Conservation (phyloP, 2,888 invertebrate genomes). For the Strigamia crassipes region DNA sequence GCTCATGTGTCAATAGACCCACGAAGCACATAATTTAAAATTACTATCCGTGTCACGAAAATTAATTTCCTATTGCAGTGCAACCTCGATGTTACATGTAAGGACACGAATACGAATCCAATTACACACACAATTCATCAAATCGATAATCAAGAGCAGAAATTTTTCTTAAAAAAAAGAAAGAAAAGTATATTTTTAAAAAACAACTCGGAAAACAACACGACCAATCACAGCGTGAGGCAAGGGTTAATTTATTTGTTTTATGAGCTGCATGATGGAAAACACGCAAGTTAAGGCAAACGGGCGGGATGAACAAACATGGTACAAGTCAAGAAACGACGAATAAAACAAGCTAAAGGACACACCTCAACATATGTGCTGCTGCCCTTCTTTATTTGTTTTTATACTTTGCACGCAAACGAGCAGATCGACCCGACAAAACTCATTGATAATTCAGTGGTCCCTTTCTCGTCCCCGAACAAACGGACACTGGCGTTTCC, state of each 20-base stretch:
- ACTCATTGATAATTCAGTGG: slow-evolving; percentile 35
- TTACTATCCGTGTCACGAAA: neutral
- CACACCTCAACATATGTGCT: slow-evolving; percentile 38
- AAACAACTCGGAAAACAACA: neutral
- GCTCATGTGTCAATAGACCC: neutral
- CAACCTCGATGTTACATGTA: neutral
- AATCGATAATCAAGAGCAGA: neutral
- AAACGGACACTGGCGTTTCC: neutral
- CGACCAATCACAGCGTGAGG: slow-evolving; percentile 34
- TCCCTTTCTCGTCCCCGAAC: slow-evolving; percentile 26
- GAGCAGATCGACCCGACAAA: slow-evolving; percentile 25
- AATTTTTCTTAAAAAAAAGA: neutral
- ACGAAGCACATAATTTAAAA: neutral
- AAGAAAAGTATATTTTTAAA: too few relatives aligned
- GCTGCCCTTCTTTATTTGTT: slow-evolving; percentile 36
- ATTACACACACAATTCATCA: neutral
- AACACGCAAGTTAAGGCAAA: slow-evolving; percentile 11
- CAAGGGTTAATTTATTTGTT: slow-evolving; percentile 12
- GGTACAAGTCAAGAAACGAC: slow-evolving; percentile 12
- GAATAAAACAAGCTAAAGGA: slow-evolving; percentile 32
- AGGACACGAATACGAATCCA: too few relatives aligned
- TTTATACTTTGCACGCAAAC: slow-evolving; percentile 40
- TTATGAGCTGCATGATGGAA: neutral
- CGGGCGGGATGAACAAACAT: slow-evolving; percentile 36
- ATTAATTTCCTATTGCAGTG: neutral